These are phyloP conservation scores for Onychomys leucogaster DNA, from an alignment of 2,797 vertebrate genomes.

Conservation along the genomic window DNA sequence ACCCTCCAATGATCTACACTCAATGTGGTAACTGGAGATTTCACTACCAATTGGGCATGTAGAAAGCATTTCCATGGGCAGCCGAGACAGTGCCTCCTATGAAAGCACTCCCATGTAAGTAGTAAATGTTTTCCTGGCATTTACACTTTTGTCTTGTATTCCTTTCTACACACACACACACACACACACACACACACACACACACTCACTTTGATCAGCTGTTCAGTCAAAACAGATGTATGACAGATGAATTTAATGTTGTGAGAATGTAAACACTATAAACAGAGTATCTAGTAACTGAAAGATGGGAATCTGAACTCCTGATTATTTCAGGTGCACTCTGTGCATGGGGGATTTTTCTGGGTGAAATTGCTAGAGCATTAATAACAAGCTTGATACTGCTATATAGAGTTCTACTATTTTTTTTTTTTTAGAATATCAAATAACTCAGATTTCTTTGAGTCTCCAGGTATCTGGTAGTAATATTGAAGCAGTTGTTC, in stretches of 20 bases:
- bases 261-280: neutral
- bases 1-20: neutral
- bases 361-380: neutral
- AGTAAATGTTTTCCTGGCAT: neutral
- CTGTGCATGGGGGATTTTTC: neutral
- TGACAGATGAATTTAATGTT: neutral
- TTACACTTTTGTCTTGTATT: constrained; percentile 4
- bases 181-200: neutral
- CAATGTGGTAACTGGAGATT: neutral
- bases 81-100: neutral
- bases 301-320: neutral
- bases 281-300: neutral
- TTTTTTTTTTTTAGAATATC: neutral
- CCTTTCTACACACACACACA: neutral
- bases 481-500: constrained; percentile 4
- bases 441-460: constrained; percentile 32
- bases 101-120: neutral
- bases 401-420: neutral
- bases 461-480: neutral
- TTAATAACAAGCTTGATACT: neutral
- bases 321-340: neutral
- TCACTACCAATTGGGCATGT: neutral
- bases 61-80: neutral
- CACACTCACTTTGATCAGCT: neutral
- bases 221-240: constrained; percentile 39